Evolutionary conservation across 2,113 vertebrate genomes (phyloP).

Genomic region (Urocitellus parryii): DNA sequence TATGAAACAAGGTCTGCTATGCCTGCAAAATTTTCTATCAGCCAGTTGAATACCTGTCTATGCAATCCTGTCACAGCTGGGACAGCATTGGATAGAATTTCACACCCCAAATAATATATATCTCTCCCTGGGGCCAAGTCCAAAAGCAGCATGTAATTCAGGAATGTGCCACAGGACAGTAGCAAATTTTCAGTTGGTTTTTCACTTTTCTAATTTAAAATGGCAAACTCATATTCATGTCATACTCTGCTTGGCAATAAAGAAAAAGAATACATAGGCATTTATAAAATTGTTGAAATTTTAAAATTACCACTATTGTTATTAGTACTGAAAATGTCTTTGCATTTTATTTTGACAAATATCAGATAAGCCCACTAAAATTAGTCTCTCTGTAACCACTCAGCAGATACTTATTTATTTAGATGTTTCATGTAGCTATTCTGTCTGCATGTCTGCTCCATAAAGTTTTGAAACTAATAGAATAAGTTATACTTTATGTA

Average conservation of each 20-base stretch:
- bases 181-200: not conserved
- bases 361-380: not conserved
- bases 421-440: not conserved
- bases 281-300: not conserved
- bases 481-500: not conserved
- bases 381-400: not conserved
- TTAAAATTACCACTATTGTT: not conserved
- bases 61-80: not conserved
- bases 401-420: not conserved
- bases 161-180: not conserved
- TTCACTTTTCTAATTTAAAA: constrained; percentile 19
- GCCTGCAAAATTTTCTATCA: not conserved
- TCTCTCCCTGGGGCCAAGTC: constrained; percentile 20
- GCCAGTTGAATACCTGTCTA: not conserved
- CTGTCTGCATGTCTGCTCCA: not conserved
- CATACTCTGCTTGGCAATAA: not conserved
- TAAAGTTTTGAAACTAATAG: not conserved
- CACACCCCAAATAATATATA: constrained; percentile 1
- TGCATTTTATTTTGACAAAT: not conserved
- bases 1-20: not conserved
- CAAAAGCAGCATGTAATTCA: constrained; percentile 33
- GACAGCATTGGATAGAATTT: not conserved
- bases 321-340: not conserved
- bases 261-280: not conserved
- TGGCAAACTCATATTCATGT: not conserved